A percentile compares a stretch with the other conserved stretches of the same genome.
Evolutionary conservation across 2,113 vertebrate genomes (phyloP).

Genomic region (Papio anubis): DNA sequence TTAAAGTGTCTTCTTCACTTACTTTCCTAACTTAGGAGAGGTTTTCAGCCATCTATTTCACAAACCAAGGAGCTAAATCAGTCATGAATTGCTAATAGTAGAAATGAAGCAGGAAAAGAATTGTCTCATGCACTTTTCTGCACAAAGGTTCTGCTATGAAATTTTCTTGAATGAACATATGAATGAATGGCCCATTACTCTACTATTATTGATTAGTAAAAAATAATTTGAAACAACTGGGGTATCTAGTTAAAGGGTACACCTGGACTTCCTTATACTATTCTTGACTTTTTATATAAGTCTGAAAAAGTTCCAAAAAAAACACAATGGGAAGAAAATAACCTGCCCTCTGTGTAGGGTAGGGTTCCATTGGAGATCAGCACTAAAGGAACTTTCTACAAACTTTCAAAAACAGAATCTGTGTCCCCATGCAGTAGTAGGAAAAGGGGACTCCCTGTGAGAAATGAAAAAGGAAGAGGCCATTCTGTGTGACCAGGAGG

Average conservation of each 20-base stretch:
- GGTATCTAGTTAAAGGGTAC: not conserved
- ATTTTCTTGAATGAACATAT: constrained; percentile 7
- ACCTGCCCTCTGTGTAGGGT: not conserved
- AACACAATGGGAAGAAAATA: not conserved
- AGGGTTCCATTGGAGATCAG: not conserved
- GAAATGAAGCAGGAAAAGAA: not conserved
- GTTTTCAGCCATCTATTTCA: not conserved
- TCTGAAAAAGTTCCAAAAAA: not conserved
- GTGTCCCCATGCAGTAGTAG: not conserved
- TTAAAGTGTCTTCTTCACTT: not conserved
- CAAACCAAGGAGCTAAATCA: not conserved
- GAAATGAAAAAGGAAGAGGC: not conserved
- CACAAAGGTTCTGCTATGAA: not conserved
- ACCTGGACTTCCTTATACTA: not conserved
- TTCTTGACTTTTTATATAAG: not conserved
- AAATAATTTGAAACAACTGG: not conserved
- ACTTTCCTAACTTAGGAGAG: not conserved
- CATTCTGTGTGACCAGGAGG: not conserved
- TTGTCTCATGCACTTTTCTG: not conserved
- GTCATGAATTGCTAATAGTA: not conserved
- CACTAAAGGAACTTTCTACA: not conserved
- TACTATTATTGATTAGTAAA: not conserved
- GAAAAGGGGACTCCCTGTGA: not conserved
- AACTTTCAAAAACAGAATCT: constrained; percentile 32
- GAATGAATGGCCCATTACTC: not conserved